A percentile compares a stretch with the other conserved stretches of the same genome.
Conservation (phyloP, 2,888 invertebrate genomes). For the Keiferia lycopersicella region DNA sequence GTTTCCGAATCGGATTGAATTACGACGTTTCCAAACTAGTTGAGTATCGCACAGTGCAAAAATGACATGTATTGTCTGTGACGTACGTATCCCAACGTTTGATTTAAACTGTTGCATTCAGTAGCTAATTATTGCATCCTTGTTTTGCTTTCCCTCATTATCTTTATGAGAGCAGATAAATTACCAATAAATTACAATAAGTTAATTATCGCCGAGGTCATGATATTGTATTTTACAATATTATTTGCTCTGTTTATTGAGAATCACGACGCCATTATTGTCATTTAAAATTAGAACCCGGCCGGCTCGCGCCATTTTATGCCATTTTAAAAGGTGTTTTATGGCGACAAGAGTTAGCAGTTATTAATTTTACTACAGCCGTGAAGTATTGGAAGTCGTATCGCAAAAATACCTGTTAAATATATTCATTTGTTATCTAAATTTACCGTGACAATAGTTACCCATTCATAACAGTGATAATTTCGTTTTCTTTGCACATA, state of each 20-base stretch:
- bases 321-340: slow-evolving; percentile 5
- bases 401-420: slow-evolving; percentile 12
- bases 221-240: slow-evolving; percentile 47
- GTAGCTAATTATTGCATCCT: slow-evolving; percentile 31
- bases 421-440: slow-evolving; percentile 2
- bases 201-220: slow-evolving; percentile 37
- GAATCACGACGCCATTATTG: slow-evolving; percentile 31
- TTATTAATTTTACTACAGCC: neutral
- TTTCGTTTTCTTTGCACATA: slow-evolving; percentile 5
- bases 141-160: slow-evolving; percentile 51
- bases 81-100: slow-evolving; percentile 17
- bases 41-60: too few species aligned
- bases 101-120: neutral
- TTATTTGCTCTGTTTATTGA: slow-evolving; percentile 35
- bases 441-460: slow-evolving; percentile 19
- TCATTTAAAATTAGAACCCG: slow-evolving; percentile 23
- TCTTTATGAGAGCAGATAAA: slow-evolving; percentile 58
- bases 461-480: neutral
- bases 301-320: slow-evolving; percentile 21
- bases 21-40: too few species aligned
- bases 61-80: too few species aligned
- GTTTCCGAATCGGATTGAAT: too few species aligned
- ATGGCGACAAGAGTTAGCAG: neutral
- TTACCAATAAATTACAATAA: slow-evolving; percentile 46
- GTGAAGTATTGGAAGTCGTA: slow-evolving; percentile 1